phyloP scores from a whole-genome alignment of 2,113 vertebrate genomes.

The Dromiciops gliroides region DNA sequence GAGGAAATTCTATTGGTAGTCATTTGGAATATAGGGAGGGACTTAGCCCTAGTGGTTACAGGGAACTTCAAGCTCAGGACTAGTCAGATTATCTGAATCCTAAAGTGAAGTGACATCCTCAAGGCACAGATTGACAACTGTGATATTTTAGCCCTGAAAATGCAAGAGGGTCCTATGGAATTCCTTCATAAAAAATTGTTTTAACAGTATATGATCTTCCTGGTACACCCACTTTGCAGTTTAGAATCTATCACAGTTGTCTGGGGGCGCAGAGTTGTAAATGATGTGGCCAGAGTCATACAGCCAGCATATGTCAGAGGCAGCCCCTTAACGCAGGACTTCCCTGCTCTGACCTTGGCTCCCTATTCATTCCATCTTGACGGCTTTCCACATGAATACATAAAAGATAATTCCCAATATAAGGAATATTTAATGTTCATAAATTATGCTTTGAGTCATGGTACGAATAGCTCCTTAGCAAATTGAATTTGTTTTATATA shows the following conservation, averaged over 20 bases:
- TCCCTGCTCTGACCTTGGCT: background rate
- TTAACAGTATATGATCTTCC: background rate
- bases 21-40: background rate
- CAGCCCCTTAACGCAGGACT: background rate
- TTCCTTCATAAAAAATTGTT: background rate
- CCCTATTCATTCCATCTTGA: background rate
- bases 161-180: background rate
- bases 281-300: background rate
- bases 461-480: background rate
- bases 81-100: background rate
- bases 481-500: background rate
- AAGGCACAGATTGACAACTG: background rate
- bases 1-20: background rate
- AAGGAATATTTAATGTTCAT: background rate
- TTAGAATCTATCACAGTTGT: too few species aligned
- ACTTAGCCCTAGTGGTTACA: background rate
- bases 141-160: background rate
- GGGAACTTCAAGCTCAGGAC: background rate
- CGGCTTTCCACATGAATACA: background rate
- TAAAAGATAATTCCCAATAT: background rate
- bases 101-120: background rate
- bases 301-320: background rate
- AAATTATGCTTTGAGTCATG: background rate
- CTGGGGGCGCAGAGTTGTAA: background rate
- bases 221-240: too few species aligned